Evolutionary conservation across 1,140 invertebrate genomes (phyloP), one percentile per base, ranked within the genome.

Genomic region (Arctopsyche grandis): DNA sequence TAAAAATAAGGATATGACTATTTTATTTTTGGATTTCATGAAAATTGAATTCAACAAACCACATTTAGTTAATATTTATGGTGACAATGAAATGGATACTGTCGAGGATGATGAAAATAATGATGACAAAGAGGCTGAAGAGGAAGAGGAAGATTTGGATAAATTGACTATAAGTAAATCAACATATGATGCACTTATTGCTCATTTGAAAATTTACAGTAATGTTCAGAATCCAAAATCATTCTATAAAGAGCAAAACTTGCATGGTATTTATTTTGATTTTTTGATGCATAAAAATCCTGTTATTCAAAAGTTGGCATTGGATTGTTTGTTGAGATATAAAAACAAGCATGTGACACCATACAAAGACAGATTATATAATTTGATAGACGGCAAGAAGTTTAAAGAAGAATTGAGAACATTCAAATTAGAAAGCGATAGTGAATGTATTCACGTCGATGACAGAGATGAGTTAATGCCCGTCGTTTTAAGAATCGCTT

Each of bases 271-370:
- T 24, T 97, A 94, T 84, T 86, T 93, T 80, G 92, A 97, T 83
- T 90, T 98, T 60, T 85, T 99, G 7, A 91, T 92, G 52, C 93
- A 96, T 74, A 93, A 92, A 83, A 94, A 95, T 87, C 83, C 90
- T 0, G 90, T 92, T 7, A 88, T 98, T 46, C 97, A 98, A 85
- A 96, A 94, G 85, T 89, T 91, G 75, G 94, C 96, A 0, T 88
- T 98, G 60, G 93, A 95, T 84, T 98, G 96, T 86, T 84, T 98
- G 4, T 88, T 96, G 76, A 92, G 93, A 4, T 98, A 97, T 85
- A 96, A 95, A 84, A 90, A 93, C 63, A 94, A 95, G 83, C 83
- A 84, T 79, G 81, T 98, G 7, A 85, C 87, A 0, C 92, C 94
- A 1, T 98, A 98, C 83, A 95, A 91, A 84, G 91, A 92, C 19